Conservation (phyloP, 2,888 invertebrate genomes). For the Cephus pulcher region DNA sequence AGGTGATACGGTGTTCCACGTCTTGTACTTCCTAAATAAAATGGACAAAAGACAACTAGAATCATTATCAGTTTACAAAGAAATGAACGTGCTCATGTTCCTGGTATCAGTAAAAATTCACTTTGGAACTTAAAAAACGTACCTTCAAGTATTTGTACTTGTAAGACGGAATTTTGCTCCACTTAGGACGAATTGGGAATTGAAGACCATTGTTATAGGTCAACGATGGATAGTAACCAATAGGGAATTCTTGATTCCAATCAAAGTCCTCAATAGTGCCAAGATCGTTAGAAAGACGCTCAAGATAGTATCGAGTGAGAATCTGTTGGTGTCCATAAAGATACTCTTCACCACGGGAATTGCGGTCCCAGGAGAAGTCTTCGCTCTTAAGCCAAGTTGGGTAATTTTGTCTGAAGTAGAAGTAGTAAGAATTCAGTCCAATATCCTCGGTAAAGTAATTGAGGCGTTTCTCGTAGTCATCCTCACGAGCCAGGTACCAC, state of each 20-base stretch:
- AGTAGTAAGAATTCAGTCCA: slow-evolving; percentile 76
- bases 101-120: neutral
- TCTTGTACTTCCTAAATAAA: slow-evolving; percentile 21
- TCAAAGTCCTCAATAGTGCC: slow-evolving; percentile 67
- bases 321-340: slow-evolving; percentile 68
- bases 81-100: neutral
- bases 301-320: slow-evolving; percentile 69
- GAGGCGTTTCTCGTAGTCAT: slow-evolving; percentile 71
- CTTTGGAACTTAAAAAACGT: slow-evolving; percentile 11
- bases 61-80: slow-evolving; percentile 10
- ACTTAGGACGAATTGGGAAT: slow-evolving; percentile 67
- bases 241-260: slow-evolving; percentile 66
- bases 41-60: slow-evolving; percentile 12
- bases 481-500: slow-evolving; percentile 68
- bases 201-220: slow-evolving; percentile 70
- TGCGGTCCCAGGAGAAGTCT: slow-evolving; percentile 62
- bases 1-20: slow-evolving; percentile 33
- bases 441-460: slow-evolving; percentile 80
- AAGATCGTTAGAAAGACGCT: slow-evolving; percentile 69
- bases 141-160: slow-evolving; percentile 47
- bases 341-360: slow-evolving; percentile 67
- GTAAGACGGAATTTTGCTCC: slow-evolving; percentile 43
- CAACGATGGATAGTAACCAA: slow-evolving; percentile 73
- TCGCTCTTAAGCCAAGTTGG: slow-evolving; percentile 75
- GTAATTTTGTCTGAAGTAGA: slow-evolving; percentile 72